phyloP scores from a whole-genome alignment of 2,888 invertebrate genomes.

The Acanthosepion esculentum region DNA sequence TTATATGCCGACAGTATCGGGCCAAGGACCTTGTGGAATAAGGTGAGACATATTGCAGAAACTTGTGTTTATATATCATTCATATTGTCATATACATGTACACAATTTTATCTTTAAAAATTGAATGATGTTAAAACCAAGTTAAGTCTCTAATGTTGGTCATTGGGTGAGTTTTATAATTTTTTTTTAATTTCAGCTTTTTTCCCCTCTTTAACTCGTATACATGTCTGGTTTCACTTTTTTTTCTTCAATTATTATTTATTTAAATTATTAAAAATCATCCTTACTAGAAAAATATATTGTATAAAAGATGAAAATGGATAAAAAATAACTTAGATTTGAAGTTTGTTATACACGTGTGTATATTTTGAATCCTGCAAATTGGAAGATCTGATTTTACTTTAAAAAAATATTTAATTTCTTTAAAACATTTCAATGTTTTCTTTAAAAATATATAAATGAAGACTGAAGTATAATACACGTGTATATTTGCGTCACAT shows the following conservation, averaged over 20 bases:
- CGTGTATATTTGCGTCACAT: conserved; percentile 14
- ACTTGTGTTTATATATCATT: conserved; percentile 35
- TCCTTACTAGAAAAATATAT: no score
- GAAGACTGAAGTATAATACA: background rate
- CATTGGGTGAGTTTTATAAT: background rate
- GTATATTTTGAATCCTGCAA: no score
- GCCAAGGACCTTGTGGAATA: conserved; percentile 44
- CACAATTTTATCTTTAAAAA: background rate
- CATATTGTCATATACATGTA: no score
- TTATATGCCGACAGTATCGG: conserved; percentile 43
- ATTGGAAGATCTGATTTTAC: no score
- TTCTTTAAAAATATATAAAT: no score
- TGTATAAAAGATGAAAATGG: no score
- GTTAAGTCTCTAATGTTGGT: background rate
- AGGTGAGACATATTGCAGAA: conserved; percentile 38
- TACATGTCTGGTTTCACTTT: background rate
- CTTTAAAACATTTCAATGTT: no score
- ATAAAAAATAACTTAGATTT: no score
- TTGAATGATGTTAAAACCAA: background rate
- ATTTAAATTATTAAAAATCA: background rate
- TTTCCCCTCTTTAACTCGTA: background rate
- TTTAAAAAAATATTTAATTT: no score
- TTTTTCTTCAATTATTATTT: background rate
- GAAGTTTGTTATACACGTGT: no score
- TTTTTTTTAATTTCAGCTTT: no score